These are phyloP conservation scores for Hirtodrosophila alboralis DNA, from an alignment of 2,888 invertebrate species.

Conservation along the genomic window DNA sequence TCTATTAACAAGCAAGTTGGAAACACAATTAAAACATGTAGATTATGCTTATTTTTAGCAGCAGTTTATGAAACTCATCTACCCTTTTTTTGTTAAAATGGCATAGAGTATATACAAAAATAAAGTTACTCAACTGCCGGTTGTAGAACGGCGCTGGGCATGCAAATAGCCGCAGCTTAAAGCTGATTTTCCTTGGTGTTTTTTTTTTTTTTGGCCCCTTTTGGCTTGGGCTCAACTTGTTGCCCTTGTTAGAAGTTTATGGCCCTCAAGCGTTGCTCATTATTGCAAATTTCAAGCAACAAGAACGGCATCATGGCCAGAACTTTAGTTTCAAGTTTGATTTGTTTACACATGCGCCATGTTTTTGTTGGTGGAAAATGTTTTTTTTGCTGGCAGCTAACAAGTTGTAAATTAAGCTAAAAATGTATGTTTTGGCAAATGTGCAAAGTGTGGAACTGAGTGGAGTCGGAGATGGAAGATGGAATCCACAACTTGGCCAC, in stretches of 20 bases:
- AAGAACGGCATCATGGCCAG: conserved; percentile 22
- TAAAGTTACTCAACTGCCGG: neutral
- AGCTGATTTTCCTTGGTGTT: conserved; percentile 28
- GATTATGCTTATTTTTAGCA: too few relatives aligned
- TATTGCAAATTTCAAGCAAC: conserved; percentile 56
- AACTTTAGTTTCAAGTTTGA: conserved; percentile 71
- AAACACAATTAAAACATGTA: too few relatives aligned
- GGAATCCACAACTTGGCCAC: conserved; percentile 39
- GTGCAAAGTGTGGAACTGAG: conserved; percentile 44
- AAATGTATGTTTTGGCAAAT: conserved; percentile 71
- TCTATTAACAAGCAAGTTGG: too few relatives aligned
- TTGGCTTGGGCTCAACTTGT: conserved; percentile 57
- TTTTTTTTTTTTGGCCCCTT: neutral
- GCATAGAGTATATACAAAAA: neutral
- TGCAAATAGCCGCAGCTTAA: conserved; percentile 45
- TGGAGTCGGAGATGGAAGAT: neutral
- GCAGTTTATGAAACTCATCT: too few relatives aligned
- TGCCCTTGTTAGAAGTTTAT: conserved; percentile 53
- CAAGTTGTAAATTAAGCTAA: conserved; percentile 77
- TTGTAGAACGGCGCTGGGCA: conserved; percentile 3
- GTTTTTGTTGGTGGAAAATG: conserved; percentile 43
- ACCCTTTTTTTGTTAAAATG: too few relatives aligned
- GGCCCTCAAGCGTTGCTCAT: conserved; percentile 63
- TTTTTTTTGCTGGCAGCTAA: conserved; percentile 71
- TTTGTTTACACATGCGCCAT: conserved; percentile 70